Evolutionary conservation across 2,888 invertebrate genomes (phyloP).

Genomic region (Rugalucina vietnamica): DNA sequence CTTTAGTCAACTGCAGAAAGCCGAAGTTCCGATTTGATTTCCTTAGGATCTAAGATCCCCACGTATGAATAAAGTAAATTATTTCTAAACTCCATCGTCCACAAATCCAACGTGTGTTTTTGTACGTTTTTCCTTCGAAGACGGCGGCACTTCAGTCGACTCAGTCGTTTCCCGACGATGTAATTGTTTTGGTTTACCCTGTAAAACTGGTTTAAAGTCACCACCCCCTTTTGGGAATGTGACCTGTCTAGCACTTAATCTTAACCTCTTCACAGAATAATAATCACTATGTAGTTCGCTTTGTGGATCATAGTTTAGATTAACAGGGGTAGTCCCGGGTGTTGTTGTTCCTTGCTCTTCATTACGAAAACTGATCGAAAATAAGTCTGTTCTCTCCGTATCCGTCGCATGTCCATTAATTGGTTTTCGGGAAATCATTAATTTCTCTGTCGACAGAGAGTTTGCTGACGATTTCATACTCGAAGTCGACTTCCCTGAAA

Average conservation of each 20-base stretch:
- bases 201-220: constrained; percentile 56
- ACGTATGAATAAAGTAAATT: too few species aligned
- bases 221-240: constrained; percentile 52
- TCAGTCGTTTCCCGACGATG: constrained; percentile 54
- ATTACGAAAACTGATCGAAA: constrained; percentile 48
- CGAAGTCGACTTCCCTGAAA: constrained; percentile 20
- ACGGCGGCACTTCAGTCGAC: neutral
- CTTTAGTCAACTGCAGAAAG: too few species aligned
- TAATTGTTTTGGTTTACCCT: constrained; percentile 57
- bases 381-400: constrained; percentile 40
- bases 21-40: too few species aligned
- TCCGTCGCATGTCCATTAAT: constrained; percentile 21
- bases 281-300: constrained; percentile 66
- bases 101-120: constrained; percentile 61
- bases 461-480: neutral
- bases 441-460: neutral
- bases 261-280: constrained; percentile 63
- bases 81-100: constrained; percentile 19
- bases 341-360: constrained; percentile 34
- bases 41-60: too few species aligned
- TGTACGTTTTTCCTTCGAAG: constrained; percentile 38
- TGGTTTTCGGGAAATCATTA: neutral
- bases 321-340: neutral
- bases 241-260: constrained; percentile 53
- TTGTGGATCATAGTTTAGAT: constrained; percentile 50